A percentile compares a stretch with the other conserved stretches of the same genome.
phyloP scores from a whole-genome alignment of 2,113 vertebrate genomes.

The Myocastor coypus region DNA sequence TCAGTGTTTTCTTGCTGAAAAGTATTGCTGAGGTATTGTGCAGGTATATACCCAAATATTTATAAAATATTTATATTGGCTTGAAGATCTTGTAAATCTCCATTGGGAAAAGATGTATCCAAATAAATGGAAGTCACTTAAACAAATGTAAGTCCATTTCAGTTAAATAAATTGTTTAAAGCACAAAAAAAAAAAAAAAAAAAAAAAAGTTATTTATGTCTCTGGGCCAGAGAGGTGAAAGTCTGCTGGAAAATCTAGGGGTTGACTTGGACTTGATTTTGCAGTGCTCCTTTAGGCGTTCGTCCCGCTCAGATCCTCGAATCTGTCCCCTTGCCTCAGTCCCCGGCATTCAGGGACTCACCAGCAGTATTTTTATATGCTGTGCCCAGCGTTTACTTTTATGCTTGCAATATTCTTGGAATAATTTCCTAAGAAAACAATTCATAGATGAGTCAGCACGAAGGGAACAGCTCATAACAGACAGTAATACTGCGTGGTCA shows the following conservation, averaged over 20 bases:
- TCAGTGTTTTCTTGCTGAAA: too few relatives aligned
- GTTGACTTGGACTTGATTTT: not conserved
- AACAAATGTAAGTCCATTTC: too few relatives aligned
- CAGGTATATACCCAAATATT: too few relatives aligned
- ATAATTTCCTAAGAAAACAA: conserved; percentile 67
- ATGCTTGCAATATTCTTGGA: conserved; percentile 52
- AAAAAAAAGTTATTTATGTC: conserved; percentile 2
- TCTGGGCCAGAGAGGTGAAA: not conserved
- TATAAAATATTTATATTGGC: too few relatives aligned
- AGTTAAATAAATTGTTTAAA: too few relatives aligned
- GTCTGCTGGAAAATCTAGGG: not conserved
- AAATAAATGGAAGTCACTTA: too few relatives aligned
- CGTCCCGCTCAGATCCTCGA: not conserved
- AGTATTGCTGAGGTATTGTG: too few relatives aligned
- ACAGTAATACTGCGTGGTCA: conserved; percentile 46
- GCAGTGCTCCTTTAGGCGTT: not conserved
- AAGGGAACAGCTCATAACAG: conserved; percentile 7
- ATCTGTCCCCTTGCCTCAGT: not conserved
- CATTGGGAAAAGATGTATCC: too few relatives aligned
- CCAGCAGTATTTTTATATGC: not conserved
- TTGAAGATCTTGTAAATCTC: too few relatives aligned
- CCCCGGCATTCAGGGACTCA: not conserved
- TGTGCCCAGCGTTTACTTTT: not conserved
- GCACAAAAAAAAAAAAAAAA: too few relatives aligned
- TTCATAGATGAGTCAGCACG: conserved; percentile 61